Evolutionary conservation across 2,797 vertebrate genomes (phyloP).

Genomic region (Molossus molossus): DNA sequence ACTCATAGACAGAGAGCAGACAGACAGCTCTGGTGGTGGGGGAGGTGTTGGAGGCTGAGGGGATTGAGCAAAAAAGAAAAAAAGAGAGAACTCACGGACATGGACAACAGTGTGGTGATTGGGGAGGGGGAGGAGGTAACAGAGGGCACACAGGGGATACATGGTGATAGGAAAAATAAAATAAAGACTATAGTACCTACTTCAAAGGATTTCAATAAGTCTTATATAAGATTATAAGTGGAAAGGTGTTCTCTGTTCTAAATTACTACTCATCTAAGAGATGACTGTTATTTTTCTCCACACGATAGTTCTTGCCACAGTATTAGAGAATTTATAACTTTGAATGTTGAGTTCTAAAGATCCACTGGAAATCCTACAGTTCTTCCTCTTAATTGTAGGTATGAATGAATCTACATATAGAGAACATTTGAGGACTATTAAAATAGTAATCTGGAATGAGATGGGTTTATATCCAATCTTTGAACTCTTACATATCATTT

Average conservation of each 20-base stretch:
- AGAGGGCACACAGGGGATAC: no score
- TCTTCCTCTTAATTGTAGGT: neutral
- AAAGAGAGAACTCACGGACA: no score
- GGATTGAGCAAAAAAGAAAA: no score
- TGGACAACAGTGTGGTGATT: no score
- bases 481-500: neutral
- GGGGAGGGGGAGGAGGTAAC: no score
- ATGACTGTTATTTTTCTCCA: neutral
- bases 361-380: neutral
- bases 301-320: neutral
- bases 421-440: constrained; percentile 17
- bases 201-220: constrained; percentile 31
- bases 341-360: constrained; percentile 7
- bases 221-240: neutral
- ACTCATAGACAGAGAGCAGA: no score
- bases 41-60: no score
- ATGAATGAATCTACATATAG: constrained; percentile 29
- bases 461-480: neutral
- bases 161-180: no score
- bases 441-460: constrained; percentile 35
- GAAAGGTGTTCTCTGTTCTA: neutral
- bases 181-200: neutral
- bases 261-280: constrained; percentile 38
- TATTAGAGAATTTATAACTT: constrained; percentile 39
- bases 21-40: no score